Evolutionary conservation across 2,113 vertebrate species (phyloP).

Genomic region (Urocolius indicus): DNA sequence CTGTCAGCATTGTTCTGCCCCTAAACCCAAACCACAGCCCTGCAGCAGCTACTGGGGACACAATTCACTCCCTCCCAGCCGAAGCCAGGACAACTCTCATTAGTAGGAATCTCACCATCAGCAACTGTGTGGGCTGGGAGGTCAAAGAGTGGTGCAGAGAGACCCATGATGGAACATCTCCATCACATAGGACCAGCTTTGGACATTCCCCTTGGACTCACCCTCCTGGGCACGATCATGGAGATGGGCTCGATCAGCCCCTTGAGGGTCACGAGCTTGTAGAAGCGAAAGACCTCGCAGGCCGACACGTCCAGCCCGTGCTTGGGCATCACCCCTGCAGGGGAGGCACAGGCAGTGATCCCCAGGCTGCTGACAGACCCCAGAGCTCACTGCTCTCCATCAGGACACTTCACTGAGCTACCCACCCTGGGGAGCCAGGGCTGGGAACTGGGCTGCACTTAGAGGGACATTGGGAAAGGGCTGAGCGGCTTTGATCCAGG

Average conservation of each 20-base stretch:
- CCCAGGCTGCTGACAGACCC: background rate
- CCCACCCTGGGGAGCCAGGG: background rate
- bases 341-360: background rate
- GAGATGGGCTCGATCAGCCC: slow-evolving; percentile 96
- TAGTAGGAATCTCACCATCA: background rate
- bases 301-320: slow-evolving; percentile 92
- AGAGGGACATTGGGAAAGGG: background rate
- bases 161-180: background rate
- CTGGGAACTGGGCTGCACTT: background rate
- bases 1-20: too few relatives aligned
- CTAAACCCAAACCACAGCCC: too few relatives aligned
- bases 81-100: too few relatives aligned
- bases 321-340: slow-evolving; percentile 95
- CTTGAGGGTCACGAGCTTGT: slow-evolving; percentile 96
- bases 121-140: accelerated
- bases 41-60: too few relatives aligned
- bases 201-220: slow-evolving; percentile 69
- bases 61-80: too few relatives aligned
- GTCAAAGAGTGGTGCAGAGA: too few relatives aligned
- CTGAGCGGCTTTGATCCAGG: background rate
- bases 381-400: background rate
- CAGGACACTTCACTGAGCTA: too few relatives aligned
- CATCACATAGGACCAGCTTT: accelerated
- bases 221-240: slow-evolving; percentile 97
- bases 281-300: slow-evolving; percentile 96